phyloP scores from a whole-genome alignment of 2,113 vertebrate genomes.

The Dasyprocta punctata region DNA sequence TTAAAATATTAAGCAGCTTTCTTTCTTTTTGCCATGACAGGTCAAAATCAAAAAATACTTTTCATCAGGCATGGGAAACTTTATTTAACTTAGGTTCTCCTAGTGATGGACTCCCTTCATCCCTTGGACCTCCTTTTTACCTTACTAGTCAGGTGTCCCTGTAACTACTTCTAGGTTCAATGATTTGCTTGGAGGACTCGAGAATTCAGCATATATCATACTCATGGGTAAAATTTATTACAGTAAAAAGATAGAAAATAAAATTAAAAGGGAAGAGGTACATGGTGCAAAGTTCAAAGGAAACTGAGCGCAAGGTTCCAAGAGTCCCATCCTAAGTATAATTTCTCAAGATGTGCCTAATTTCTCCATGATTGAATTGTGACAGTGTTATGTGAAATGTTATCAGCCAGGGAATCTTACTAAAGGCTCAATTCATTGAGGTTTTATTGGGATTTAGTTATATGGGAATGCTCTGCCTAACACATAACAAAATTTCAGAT shows the following conservation, averaged over 20 bases:
- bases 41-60: constrained; percentile 16
- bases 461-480: neutral
- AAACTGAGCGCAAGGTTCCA: neutral
- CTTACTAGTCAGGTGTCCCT: neutral
- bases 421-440: neutral
- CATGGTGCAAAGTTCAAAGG: neutral
- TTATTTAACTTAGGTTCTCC: neutral
- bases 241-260: neutral
- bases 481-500: neutral
- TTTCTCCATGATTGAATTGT: neutral
- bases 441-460: neutral
- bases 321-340: neutral
- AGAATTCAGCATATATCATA: neutral
- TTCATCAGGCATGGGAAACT: neutral
- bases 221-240: neutral
- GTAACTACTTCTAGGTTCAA: neutral
- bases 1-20: constrained; percentile 7
- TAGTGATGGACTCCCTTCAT: neutral
- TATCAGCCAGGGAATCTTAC: neutral
- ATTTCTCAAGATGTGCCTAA: neutral
- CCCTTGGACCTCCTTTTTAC: neutral
- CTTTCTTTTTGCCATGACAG: neutral
- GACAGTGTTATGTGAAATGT: neutral
- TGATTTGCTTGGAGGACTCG: neutral
- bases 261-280: neutral